Conservation (phyloP, 2,113 vertebrate species). For the Abramis brama region DNA sequence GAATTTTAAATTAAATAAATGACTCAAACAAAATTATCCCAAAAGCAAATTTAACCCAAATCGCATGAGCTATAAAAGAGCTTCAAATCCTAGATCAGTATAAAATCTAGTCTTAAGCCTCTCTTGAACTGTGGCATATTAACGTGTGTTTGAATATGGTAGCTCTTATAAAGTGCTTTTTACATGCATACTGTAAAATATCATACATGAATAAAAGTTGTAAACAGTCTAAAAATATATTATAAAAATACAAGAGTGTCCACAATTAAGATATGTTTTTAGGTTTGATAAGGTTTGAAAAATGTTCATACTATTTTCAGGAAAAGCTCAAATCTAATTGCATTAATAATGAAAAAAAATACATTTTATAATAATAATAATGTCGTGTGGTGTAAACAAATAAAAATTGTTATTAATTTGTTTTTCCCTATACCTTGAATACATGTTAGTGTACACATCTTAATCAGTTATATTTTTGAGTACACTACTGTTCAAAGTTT, state of each 20-base stretch:
- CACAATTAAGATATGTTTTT: neutral
- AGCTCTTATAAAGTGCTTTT: neutral
- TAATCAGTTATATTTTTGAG: neutral
- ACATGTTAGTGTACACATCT: neutral
- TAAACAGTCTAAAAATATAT: neutral
- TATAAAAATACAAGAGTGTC: too few relatives aligned
- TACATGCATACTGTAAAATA: neutral
- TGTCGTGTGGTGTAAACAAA: neutral
- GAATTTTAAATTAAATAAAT: neutral
- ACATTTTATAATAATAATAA: neutral
- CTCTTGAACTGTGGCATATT: neutral
- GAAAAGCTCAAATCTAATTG: neutral
- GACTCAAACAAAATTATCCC: neutral
- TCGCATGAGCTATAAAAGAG: neutral
- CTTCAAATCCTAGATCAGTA: slow-evolving; percentile 36
- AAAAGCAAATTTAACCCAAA: slow-evolving; percentile 16
- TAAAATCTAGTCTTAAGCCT: slow-evolving; percentile 22
- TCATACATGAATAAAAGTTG: neutral
- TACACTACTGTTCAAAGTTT: neutral
- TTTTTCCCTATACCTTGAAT: neutral
- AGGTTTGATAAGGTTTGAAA: neutral
- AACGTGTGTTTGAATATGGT: neutral
- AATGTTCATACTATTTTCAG: neutral
- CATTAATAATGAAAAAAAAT: neutral
- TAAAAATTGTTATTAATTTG: too few relatives aligned